Evolutionary conservation across 2,797 vertebrate genomes (phyloP).

Genomic region (Octomys mimax): DNA sequence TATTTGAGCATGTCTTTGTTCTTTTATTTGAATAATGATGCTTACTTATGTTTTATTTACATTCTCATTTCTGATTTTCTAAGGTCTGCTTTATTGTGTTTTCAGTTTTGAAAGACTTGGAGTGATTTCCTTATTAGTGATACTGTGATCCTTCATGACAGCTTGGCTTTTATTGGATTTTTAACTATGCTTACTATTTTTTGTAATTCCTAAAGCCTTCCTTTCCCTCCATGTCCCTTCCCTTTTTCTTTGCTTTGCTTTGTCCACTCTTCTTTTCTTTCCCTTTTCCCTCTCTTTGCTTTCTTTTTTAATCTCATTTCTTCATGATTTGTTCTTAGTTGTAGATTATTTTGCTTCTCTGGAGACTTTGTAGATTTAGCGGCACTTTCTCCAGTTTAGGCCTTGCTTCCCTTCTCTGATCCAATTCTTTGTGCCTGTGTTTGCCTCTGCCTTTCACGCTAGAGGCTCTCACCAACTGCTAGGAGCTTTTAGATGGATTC

Average conservation of each 20-base stretch:
- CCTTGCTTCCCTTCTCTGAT: not conserved
- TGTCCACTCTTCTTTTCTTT: fast-evolving
- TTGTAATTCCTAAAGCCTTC: not conserved
- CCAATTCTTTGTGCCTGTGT: not conserved
- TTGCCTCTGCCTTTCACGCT: not conserved
- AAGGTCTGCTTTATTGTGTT: not conserved
- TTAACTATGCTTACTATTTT: not conserved
- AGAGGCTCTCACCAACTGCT: not conserved
- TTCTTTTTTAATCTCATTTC: not conserved
- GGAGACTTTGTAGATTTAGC: not conserved
- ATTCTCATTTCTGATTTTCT: not conserved
- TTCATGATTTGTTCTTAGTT: not conserved
- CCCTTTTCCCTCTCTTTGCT: too few species aligned
- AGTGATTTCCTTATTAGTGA: not conserved
- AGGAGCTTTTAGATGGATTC: not conserved
- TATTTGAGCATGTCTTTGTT: not conserved
- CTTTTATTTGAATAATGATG: not conserved
- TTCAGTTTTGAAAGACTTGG: not conserved
- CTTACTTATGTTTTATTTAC: not conserved
- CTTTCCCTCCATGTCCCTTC: not conserved
- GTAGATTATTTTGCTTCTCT: not conserved
- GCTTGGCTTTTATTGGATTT: not conserved
- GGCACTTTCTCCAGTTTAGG: not conserved
- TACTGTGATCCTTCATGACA: not conserved
- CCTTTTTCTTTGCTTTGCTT: fast-evolving